Base-by-base conservation (phyloP, 2,888 invertebrate genomes). In the Mythimna loreyi region DNA sequence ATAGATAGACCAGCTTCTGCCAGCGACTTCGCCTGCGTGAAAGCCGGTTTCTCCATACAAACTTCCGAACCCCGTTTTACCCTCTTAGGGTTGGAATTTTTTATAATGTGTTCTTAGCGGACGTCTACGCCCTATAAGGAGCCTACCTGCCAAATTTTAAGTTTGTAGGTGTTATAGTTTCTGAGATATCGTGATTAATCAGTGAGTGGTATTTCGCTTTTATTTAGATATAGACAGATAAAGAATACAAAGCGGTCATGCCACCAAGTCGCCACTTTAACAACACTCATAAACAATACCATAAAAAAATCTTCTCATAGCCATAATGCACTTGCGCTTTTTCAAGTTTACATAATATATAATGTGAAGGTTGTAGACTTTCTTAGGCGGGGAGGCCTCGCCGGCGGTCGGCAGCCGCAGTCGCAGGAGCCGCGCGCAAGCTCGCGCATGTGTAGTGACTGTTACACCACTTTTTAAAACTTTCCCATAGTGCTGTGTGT, bases 331-430 rank as follows among this genome's bases (percentile, higher is more conserved):
- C 92, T 92, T 91, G 92, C 90, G 89, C 84, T 89, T 89, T 88
- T 88, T 89, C 81, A 87, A 86, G 87, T 91, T 94, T 94, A 95
- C 95, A 94, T 94, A 94, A 94, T 91, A 89, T 84, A 78, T 86
- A 93, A 93, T 92, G 94, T 94, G 94, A 94, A 95, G 94, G 94
- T 92, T 92, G 90, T 84, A 85, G 82, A 90, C 91, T 93, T 93
- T 92, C 92, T 91, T 92, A 87, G 89, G 91, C 89, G 92, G 92
- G 92, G 93, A 93, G 93, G 92, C 91, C 91, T 89, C 77, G 87
- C 70, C 83, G 81, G 80, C 81, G 73, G 64, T 80, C 87, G 86
- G 84, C 80, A 63, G 86, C 87, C 86, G 82, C 94, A 95, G 94
- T 95, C 86, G 90, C 86, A 85, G 86, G 86, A 87, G 89, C 87